Evolutionary conservation across 2,888 invertebrate species (phyloP).

Genomic region (Spilosoma lubricipeda): DNA sequence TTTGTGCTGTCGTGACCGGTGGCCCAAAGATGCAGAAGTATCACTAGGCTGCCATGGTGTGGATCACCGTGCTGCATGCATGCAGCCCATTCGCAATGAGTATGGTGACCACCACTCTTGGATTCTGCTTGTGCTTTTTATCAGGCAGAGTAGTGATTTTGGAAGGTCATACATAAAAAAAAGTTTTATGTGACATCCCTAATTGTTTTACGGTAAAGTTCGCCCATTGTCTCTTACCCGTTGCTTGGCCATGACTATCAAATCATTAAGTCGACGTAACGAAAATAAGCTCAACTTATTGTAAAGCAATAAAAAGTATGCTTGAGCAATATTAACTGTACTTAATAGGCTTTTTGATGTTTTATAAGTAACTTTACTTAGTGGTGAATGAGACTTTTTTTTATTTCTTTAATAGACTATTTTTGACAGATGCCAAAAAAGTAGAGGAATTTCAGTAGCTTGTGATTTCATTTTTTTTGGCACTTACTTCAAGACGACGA

Average conservation of each 20-base stretch:
- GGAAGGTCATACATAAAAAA: too few relatives aligned
- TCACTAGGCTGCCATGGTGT: too few relatives aligned
- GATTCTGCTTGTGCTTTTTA: too few relatives aligned
- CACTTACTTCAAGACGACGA: neutral
- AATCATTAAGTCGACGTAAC: constrained; percentile 40
- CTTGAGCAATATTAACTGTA: constrained; percentile 9
- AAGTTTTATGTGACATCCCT: constrained; percentile 31
- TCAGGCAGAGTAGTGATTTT: too few relatives aligned
- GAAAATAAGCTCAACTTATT: constrained; percentile 36
- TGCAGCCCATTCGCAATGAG: too few relatives aligned
- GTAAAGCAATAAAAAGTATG: constrained; percentile 23
- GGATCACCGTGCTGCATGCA: too few relatives aligned
- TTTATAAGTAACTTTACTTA: neutral
- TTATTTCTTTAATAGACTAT: too few relatives aligned
- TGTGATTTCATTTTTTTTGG: neutral
- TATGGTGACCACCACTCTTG: too few relatives aligned
- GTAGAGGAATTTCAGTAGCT: neutral
- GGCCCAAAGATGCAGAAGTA: too few relatives aligned
- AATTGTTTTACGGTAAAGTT: constrained; percentile 53
- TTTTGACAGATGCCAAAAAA: neutral
- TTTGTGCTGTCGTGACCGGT: too few relatives aligned
- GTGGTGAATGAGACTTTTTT: neutral
- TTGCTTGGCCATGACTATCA: constrained; percentile 46
- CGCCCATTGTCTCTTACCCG: constrained; percentile 60
- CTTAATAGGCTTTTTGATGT: neutral